Evolutionary conservation across 2,888 invertebrate genomes (phyloP).

Genomic region (Siphonodentalium dalli): DNA sequence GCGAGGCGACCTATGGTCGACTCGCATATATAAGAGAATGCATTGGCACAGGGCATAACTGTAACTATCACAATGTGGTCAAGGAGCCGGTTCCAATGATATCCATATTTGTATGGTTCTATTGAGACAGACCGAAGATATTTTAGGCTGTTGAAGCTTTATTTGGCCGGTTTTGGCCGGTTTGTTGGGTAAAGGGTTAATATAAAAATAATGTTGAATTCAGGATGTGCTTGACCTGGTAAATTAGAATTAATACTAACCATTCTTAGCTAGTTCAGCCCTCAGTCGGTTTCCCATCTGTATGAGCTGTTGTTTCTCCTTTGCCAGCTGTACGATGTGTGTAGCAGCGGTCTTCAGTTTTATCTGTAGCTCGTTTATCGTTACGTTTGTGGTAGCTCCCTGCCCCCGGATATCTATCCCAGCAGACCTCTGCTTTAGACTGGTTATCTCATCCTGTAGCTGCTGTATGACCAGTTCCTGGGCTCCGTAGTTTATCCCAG

Average conservation of each 20-base stretch:
- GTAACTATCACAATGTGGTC: too few relatives aligned
- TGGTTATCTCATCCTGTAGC: constrained; percentile 58
- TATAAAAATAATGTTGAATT: too few relatives aligned
- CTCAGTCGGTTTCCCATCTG: constrained; percentile 61
- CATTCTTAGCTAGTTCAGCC: constrained; percentile 52
- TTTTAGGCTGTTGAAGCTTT: too few relatives aligned
- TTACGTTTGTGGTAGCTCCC: constrained; percentile 24
- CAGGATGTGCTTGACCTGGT: not conserved
- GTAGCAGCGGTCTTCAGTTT: constrained; percentile 56
- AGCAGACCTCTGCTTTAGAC: constrained; percentile 37
- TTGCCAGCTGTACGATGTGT: constrained; percentile 57
- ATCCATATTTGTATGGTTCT: too few relatives aligned
- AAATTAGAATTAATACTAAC: too few relatives aligned
- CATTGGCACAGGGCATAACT: too few relatives aligned
- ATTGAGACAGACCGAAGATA: too few relatives aligned
- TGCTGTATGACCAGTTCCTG: constrained; percentile 64
- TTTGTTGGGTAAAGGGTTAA: too few relatives aligned
- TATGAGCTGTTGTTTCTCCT: constrained; percentile 61
- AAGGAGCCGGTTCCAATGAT: too few relatives aligned
- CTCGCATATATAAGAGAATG: too few relatives aligned
- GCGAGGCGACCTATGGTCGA: too few relatives aligned
- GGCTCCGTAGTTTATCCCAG: constrained; percentile 59
- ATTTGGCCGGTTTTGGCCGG: too few relatives aligned
- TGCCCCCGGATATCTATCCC: constrained; percentile 16
- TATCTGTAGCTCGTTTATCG: constrained; percentile 36